These are phyloP conservation scores for Diloba caeruleocephala DNA, from an alignment of 2,888 invertebrate genomes.

Conservation along the genomic window DNA sequence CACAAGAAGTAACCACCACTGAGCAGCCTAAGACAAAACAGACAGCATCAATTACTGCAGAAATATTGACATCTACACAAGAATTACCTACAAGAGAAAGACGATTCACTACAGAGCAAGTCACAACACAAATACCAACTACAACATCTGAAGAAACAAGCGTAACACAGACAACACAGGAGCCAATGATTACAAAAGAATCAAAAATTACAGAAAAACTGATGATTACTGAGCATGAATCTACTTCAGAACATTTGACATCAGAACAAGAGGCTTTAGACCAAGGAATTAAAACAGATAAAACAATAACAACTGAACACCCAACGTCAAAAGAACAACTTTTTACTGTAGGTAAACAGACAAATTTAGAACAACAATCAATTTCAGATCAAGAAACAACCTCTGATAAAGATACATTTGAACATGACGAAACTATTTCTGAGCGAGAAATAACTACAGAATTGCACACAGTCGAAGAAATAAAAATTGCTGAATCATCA, in stretches of 20 bases:
- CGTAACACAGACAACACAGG: neutral
- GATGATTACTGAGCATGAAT: neutral
- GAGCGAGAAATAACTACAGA: neutral
- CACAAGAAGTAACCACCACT: conserved; percentile 1
- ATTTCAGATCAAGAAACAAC: conserved; percentile 1
- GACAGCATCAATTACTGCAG: neutral
- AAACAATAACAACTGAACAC: neutral
- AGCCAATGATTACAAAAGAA: neutral
- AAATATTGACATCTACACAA: neutral
- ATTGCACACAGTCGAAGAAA: neutral
- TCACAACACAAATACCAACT: neutral
- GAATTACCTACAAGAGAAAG: too few relatives aligned
- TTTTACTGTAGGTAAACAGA: neutral
- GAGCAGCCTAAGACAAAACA: conserved; percentile 4
- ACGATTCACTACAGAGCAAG: neutral
- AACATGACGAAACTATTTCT: neutral
- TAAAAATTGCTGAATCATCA: conserved; percentile 1
- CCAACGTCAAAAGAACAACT: neutral
- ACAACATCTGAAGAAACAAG: conserved; percentile 7
- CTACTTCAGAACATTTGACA: neutral
- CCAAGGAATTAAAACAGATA: too few relatives aligned
- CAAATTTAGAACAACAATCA: neutral
- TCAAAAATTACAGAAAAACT: neutral
- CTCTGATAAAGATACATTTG: too few relatives aligned
- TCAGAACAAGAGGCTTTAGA: too few relatives aligned